A percentile compares a stretch with the other conserved stretches of the same genome.
These are phyloP conservation scores for Homalodisca vitripennis DNA, from an alignment of 1,140 invertebrate genomes.

Conservation along the genomic window DNA sequence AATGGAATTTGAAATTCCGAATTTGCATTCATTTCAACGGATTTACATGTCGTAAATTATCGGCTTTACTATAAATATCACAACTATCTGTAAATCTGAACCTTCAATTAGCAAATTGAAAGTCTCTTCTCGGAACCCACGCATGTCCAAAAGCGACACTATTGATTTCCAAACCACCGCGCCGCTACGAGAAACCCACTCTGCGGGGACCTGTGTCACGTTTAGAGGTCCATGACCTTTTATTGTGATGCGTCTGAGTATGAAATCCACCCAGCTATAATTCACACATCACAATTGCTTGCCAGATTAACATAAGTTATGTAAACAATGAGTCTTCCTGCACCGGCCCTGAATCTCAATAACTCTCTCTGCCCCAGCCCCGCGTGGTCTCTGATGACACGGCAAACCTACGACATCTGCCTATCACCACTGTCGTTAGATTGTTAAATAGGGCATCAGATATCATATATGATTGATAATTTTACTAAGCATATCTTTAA, in stretches of 20 bases:
- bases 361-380: no score
- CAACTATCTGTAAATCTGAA: constrained; percentile 13
- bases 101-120: constrained; percentile 17
- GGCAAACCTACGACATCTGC: no score
- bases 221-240: constrained; percentile 14
- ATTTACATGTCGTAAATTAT: constrained; percentile 19
- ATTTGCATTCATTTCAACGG: not conserved
- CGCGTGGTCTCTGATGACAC: no score
- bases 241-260: constrained; percentile 21
- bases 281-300: constrained; percentile 15
- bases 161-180: not conserved
- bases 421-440: no score
- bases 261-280: constrained; percentile 14
- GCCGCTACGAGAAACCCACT: not conserved
- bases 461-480: no score
- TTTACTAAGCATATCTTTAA: no score
- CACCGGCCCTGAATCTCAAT: not conserved
- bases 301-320: constrained; percentile 16
- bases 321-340: not conserved
- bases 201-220: constrained; percentile 17
- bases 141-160: not conserved
- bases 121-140: constrained; percentile 8
- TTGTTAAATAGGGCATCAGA: no score
- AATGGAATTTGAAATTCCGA: not conserved
- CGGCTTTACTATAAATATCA: constrained; percentile 10